phyloP scores from a whole-genome alignment of 2,113 vertebrate species.

The Poeciliopsis retropinna region DNA sequence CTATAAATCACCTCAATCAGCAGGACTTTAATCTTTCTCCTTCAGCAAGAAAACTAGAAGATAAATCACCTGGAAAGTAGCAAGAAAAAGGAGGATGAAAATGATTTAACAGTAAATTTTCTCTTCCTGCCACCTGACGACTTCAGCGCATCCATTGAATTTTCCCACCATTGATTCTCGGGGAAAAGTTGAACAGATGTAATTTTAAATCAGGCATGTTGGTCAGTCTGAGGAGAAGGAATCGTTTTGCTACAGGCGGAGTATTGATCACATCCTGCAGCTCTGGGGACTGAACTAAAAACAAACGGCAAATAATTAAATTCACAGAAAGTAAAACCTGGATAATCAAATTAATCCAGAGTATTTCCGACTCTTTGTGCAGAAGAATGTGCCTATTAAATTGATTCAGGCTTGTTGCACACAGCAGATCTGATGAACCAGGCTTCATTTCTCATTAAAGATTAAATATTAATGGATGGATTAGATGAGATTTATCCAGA shows the following conservation, averaged over 20 bases:
- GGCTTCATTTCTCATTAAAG: slow-evolving; percentile 2
- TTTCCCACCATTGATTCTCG: not conserved
- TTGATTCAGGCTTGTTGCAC: not conserved
- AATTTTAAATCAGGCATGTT: not conserved
- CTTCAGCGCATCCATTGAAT: not conserved
- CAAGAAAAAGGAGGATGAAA: not conserved
- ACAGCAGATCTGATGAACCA: too few relatives aligned
- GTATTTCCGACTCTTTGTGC: too few relatives aligned
- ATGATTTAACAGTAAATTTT: slow-evolving; percentile 1
- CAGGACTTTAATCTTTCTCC: slow-evolving; percentile 18
- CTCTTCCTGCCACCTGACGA: not conserved
- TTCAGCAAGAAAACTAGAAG: slow-evolving; percentile 5
- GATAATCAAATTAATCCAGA: not conserved
- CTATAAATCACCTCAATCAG: slow-evolving; percentile 31
- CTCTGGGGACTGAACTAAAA: not conserved
- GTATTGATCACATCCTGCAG: slow-evolving; percentile 42
- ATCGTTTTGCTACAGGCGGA: slow-evolving; percentile 9
- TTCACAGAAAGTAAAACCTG: not conserved
- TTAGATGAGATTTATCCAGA: slow-evolving; percentile 3
- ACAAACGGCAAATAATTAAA: slow-evolving; percentile 8
- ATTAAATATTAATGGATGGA: slow-evolving; percentile 31
- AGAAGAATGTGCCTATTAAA: too few relatives aligned
- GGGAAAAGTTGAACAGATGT: not conserved
- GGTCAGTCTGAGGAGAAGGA: not conserved
- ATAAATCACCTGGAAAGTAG: slow-evolving; percentile 40